Base-by-base conservation (phyloP, 1,140 invertebrate species). In the Drosophila ohnishii region DNA sequence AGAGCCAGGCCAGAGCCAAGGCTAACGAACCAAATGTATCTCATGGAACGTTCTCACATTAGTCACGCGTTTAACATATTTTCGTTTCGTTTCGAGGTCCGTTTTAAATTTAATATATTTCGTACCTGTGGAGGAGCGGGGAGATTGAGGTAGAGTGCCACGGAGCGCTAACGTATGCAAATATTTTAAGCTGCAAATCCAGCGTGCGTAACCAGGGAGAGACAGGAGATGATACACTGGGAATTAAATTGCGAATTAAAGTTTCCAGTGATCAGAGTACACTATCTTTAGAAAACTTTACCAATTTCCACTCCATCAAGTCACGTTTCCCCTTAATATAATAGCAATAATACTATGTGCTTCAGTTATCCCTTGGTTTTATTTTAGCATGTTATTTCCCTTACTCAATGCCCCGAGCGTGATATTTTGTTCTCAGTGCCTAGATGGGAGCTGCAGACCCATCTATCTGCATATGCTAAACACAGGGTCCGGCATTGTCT, bases 61-160 rank as follows among this genome's bases (percentile, higher is more conserved):
- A 87, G 84, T 87, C 80, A 87, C 85, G 84, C 84, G 84, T 80
- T 87, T 87, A 87, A 89, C 84, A 87, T 87, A 88, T 87, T 87
- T 84, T 83, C 79, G 83, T 87, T 78, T 85, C 80, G 78, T 82
- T 78, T 77, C 72, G 60, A 67, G 72, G 81, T 47, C 61, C 65
- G 77, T 86, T 70, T 85, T 86, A 88, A 83, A 79, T 88, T 87
- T 87, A 83, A 87, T 87, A 87, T 83, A 83, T 83, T 77, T 86
- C 71, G 62, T 66, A 87, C 62, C 65, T 53, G 61, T 16, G 62
- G 60, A 25, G 51, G 42, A 42, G 30, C 22, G 25, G 32, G 48
- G 44, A 13, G 35, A 4, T 22, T 30, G n/a, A 6, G 40, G 14
- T 0, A 35, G 32, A 25, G 37, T 22, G n/a, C 39, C 22, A 48